Percentiles rank a stretch among this genome's conserved stretches.
phyloP scores from a whole-genome alignment of 2,888 invertebrate genomes.

The Beris morrisii region DNA sequence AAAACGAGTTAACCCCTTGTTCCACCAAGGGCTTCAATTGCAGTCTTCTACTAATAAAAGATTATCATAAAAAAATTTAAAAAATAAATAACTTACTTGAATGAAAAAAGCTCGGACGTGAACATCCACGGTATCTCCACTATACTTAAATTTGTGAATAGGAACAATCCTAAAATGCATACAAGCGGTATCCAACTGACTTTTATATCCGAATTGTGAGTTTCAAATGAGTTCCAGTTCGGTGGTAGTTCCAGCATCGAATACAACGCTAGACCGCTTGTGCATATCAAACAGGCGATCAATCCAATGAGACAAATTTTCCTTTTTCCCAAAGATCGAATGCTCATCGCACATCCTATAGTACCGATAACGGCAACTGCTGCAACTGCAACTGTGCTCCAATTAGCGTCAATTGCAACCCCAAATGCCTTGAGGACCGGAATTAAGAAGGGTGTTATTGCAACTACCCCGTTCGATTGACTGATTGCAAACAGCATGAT shows the following conservation, averaged over 20 bases:
- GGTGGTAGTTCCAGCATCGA: slow-evolving; percentile 51
- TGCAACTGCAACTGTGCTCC: slow-evolving; percentile 60
- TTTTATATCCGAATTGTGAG: slow-evolving; percentile 20
- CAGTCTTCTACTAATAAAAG: too few relatives aligned
- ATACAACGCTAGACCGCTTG: slow-evolving; percentile 55
- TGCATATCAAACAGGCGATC: slow-evolving; percentile 54
- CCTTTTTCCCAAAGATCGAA: slow-evolving; percentile 58
- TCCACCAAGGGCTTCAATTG: too few relatives aligned
- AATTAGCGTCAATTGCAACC: slow-evolving; percentile 51
- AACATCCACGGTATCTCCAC: slow-evolving; percentile 60
- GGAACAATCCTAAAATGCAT: slow-evolving; percentile 34
- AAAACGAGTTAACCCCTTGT: too few relatives aligned
- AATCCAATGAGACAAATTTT: slow-evolving; percentile 58
- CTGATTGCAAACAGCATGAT: slow-evolving; percentile 60
- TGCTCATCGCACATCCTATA: slow-evolving; percentile 54
- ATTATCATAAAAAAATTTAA: slow-evolving; percentile 2
- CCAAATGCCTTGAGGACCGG: slow-evolving; percentile 57
- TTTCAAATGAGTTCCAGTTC: slow-evolving; percentile 57
- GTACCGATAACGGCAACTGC: slow-evolving; percentile 56
- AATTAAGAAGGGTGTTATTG: slow-evolving; percentile 61
- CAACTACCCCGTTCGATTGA: slow-evolving; percentile 58
- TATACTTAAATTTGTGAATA: slow-evolving; percentile 43
- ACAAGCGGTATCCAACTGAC: slow-evolving; percentile 47
- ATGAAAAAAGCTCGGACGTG: slow-evolving; percentile 62
- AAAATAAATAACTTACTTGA: slow-evolving; percentile 53